Base-by-base conservation (phyloP, 2,888 invertebrate species). In the Pterostichus madidus region DNA sequence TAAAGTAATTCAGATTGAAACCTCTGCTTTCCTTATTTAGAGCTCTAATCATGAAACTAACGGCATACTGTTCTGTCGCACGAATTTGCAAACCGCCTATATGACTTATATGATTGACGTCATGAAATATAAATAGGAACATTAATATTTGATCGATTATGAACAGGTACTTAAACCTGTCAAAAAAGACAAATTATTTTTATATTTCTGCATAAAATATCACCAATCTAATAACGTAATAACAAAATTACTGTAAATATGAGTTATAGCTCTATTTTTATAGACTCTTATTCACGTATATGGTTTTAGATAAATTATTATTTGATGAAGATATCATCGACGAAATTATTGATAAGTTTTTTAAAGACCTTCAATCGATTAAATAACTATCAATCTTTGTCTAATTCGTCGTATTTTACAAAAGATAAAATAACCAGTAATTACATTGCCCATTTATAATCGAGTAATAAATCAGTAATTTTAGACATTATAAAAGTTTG, bases 141-240 rank as follows among this genome's bases (percentile, higher is more conserved):
- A 13, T 35, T 35, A 11, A 64, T 64, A 64, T 64, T 64, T 64
- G 64, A 64, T 64, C 64, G 64, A 64, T 64, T 64, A 64, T 64
- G 64, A 64, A 5, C 59, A 31, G 32, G 64, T 64, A 64, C 64
- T 31, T 59, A 32, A 64, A 64, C 64, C 64, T 64, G 64, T 64
- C 64, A 64, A 11, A 11, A 59, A 31, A 59, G 59, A 59, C 59
- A 31, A 64, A 35, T 64, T 35, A 35, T 64, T 64, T 61, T 64
- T 13, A 49, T 64, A 64, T 32, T 59, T 2, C 59, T 11, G 11
- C 8, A 4, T 35, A 35, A 64, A 64, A 64, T 35, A 64, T 64
- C 64, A 64, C 39, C 13, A 64, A 32, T n/a, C n/a, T 64, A 64
- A 35, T 64, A 64, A 64, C 64, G 32, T 64, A 64, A 35, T 64